Evolutionary conservation across 2,888 invertebrate species (phyloP), one percentile per base, ranked within the genome.

Genomic region (Lasioglossum pauxillum): DNA sequence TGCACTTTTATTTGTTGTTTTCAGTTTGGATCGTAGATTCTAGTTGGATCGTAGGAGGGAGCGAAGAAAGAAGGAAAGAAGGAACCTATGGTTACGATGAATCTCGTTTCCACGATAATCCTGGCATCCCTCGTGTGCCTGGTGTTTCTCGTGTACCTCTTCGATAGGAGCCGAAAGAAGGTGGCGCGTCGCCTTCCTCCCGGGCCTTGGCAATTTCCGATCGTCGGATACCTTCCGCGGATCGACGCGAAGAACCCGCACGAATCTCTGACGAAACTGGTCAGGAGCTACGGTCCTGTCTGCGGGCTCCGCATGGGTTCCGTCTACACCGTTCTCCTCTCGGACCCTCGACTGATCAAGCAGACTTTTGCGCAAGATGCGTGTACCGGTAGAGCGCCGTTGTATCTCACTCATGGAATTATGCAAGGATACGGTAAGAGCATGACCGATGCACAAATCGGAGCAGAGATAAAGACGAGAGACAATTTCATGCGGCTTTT

Each of bases 371-470:
- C 97, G 0, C 97, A 97, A 93, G 97, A 98, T 64, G 96, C 95
- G 5, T 97, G 98, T 89, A 96, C 97, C 5, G 98, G 98, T 23
- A 96, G 98, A 87, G 98, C 98, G 0, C 98, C 98, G 2, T 96
- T 98, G 2, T 98, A 97, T 94, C 95, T 98, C 74, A 98, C 98
- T 0, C 98, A 98, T 93, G 98, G 98, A 53, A 97, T 98, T 84
- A 98, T 98, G 97, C 96, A 97, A 85, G 98, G 98, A 90, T 97
- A 97, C 94, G 98, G 98, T 98, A 95, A 96, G 97, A 95, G 97
- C 95, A 35, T 3, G 19, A 14, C 19, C 31, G 64, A 16, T 5
- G 16, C 64, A n/a, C 12, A 12, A n/a, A n/a, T n/a, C 12, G 10
- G n/a, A 57, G 12, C n/a, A 12, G 57, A 57, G 4, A n/a, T 5